Percentiles rank a stretch among this genome's conserved stretches.
Conservation (phyloP, 2,113 vertebrate species). For the Puntigrus tetrazona region DNA sequence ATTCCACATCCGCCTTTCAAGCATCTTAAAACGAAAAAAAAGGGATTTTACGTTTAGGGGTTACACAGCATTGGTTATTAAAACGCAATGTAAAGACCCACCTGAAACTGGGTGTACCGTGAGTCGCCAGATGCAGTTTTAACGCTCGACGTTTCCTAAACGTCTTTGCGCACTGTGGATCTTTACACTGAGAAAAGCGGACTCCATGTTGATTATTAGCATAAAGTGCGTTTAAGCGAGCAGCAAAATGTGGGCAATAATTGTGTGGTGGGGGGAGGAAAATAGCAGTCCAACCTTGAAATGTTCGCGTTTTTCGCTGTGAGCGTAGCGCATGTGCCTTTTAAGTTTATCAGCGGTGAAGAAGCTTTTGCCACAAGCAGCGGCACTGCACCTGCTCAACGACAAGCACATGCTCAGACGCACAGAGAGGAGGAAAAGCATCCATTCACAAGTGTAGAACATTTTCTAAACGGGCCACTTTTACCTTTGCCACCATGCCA, state of each 20-base stretch:
- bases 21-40: conserved; percentile 65
- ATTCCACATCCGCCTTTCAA: conserved; percentile 63
- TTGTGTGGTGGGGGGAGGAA: neutral
- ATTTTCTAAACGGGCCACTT: neutral
- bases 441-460: neutral
- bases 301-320: conserved; percentile 61
- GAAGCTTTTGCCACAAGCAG: conserved; percentile 64
- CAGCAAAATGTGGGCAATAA: neutral
- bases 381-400: conserved; percentile 65
- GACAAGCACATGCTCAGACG: neutral
- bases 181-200: conserved; percentile 63
- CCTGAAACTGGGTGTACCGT: conserved; percentile 65
- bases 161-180: conserved; percentile 63
- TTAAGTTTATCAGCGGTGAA: conserved; percentile 55
- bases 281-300: conserved; percentile 71
- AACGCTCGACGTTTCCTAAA: conserved; percentile 73
- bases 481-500: neutral
- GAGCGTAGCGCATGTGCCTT: conserved; percentile 65
- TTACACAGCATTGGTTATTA: neutral
- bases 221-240: neutral
- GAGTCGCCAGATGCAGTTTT: conserved; percentile 68
- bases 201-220: neutral
- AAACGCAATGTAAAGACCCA: conserved; percentile 42
- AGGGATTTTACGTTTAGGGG: neutral
- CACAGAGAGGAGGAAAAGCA: neutral